Evolutionary conservation across 2,797 vertebrate genomes (phyloP).

Genomic region (Trachops cirrhosus): DNA sequence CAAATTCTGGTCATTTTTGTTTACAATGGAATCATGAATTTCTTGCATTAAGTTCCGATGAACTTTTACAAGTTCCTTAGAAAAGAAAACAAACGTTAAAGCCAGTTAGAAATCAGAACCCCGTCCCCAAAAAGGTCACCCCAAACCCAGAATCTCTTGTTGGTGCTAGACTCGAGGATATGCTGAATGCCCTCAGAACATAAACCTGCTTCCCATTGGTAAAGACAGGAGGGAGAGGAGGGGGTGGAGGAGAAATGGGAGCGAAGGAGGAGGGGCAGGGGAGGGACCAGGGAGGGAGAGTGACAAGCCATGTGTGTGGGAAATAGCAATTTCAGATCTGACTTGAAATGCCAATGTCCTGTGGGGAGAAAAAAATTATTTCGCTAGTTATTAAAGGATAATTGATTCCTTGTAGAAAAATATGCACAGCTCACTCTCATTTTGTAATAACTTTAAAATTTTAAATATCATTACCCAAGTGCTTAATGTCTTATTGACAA

Average conservation of each 20-base stretch:
- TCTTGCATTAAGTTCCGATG: slow-evolving; percentile 93
- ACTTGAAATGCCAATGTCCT: neutral
- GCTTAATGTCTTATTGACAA: slow-evolving; percentile 75
- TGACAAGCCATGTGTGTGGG: neutral
- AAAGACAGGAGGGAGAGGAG: neutral
- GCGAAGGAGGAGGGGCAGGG: neutral
- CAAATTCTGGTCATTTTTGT: slow-evolving; percentile 93
- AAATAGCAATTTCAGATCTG: slow-evolving; percentile 12
- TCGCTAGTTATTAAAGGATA: slow-evolving; percentile 60
- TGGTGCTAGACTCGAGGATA: neutral
- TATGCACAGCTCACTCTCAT: slow-evolving; percentile 54
- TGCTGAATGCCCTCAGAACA: neutral
- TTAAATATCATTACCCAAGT: slow-evolving; percentile 79
- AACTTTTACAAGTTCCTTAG: slow-evolving; percentile 94
- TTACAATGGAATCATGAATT: slow-evolving; percentile 91
- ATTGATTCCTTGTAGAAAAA: slow-evolving; percentile 69
- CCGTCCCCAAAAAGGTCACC: neutral
- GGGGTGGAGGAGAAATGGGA: accelerated
- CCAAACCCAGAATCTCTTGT: neutral
- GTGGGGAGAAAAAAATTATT: neutral
- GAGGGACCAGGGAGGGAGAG: accelerated
- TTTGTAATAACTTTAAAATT: slow-evolving; percentile 75
- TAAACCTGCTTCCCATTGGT: slow-evolving; percentile 11
- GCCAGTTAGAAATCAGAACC: slow-evolving; percentile 9
- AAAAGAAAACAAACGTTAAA: slow-evolving; percentile 71